Conservation (phyloP, 2,113 vertebrate species). For the Lonchura striata region DNA sequence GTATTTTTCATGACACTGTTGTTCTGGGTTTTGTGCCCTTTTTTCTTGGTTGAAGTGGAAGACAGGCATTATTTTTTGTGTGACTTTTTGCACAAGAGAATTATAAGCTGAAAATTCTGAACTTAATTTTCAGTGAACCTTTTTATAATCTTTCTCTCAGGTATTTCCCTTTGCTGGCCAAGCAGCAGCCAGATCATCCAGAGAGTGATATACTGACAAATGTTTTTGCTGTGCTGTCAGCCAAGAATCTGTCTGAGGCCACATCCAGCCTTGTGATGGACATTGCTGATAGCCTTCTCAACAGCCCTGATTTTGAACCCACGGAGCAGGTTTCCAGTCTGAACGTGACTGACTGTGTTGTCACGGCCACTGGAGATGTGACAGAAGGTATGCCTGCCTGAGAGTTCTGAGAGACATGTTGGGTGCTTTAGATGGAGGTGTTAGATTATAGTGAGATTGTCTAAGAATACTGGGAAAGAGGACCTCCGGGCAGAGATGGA, state of each 20-base stretch:
- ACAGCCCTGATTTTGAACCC: conserved; percentile 81
- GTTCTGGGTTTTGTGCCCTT: neutral
- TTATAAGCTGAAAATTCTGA: neutral
- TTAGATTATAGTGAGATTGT: neutral
- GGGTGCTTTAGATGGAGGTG: neutral
- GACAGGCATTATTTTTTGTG: neutral
- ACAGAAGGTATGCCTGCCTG: conserved; percentile 70
- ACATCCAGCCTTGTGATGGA: conserved; percentile 86
- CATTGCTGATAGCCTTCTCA: conserved; percentile 85
- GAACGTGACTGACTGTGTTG: conserved; percentile 71
- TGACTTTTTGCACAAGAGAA: neutral
- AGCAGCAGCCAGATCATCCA: conserved; percentile 81
- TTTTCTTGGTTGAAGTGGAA: neutral
- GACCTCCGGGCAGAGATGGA: neutral
- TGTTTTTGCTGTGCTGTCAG: conserved; percentile 86
- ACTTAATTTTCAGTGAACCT: neutral
- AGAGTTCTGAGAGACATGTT: neutral
- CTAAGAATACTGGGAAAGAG: neutral
- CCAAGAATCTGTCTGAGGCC: conserved; percentile 81
- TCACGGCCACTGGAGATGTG: neutral
- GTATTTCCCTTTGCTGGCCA: conserved; percentile 89
- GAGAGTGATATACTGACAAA: conserved; percentile 86
- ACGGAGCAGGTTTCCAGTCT: conserved; percentile 74
- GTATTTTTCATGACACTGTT: neutral
- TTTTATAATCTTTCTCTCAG: conserved; percentile 67